These are phyloP conservation scores for Tapirus terrestris DNA, from an alignment of 2,113 vertebrate species.

Conservation along the genomic window DNA sequence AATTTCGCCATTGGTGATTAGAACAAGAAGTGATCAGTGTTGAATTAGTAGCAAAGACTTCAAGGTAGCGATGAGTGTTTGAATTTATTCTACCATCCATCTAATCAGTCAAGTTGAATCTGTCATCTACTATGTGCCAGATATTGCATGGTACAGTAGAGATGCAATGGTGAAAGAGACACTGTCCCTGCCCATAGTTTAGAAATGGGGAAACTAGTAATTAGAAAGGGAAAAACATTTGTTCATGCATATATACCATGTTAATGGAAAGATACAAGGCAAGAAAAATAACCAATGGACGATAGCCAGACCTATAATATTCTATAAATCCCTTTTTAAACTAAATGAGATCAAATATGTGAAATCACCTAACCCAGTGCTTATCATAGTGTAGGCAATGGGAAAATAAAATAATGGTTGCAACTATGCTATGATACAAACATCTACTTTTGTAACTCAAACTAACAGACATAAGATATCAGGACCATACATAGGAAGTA, in stretches of 20 bases:
- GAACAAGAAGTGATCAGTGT: not conserved
- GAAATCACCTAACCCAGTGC: not conserved
- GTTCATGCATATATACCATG: not conserved
- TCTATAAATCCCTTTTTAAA: conserved; percentile 5
- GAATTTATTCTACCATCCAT: not conserved
- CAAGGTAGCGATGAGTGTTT: not conserved
- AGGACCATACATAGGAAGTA: not conserved
- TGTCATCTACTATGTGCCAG: not conserved
- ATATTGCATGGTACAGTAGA: not conserved
- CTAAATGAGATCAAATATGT: not conserved
- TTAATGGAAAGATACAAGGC: not conserved
- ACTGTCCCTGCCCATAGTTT: not conserved
- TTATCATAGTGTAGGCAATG: not conserved
- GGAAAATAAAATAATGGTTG: not conserved
- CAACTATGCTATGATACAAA: not conserved
- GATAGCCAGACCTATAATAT: not conserved
- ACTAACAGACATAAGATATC: not conserved
- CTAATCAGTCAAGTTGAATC: not conserved
- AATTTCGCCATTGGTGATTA: not conserved
- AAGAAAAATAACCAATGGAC: not conserved
- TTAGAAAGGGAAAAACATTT: not conserved
- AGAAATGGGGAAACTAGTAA: not conserved
- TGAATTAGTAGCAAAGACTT: not conserved
- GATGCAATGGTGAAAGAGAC: not conserved
- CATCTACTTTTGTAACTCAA: not conserved